Percentiles rank a stretch among this genome's conserved stretches.
Conservation (phyloP, 2,113 vertebrate species). For the Henicopernis longicauda region DNA sequence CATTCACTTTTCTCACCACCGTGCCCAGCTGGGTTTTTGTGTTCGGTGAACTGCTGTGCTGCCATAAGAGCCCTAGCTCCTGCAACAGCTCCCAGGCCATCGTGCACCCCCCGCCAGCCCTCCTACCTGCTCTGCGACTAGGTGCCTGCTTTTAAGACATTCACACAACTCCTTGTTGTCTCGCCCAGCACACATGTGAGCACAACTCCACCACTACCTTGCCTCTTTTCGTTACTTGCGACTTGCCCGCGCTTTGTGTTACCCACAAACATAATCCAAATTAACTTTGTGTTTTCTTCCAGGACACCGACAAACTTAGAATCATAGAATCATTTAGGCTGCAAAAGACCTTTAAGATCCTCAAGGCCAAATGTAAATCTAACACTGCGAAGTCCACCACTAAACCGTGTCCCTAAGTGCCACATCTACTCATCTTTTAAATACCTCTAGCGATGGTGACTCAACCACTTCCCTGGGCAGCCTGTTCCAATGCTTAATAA, state of each 20-base stretch:
- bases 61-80: neutral
- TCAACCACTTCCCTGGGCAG: neutral
- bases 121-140: neutral
- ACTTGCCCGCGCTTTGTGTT: neutral
- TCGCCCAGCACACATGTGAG: accelerated
- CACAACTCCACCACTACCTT: neutral
- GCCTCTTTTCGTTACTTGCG: neutral
- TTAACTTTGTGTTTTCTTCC: neutral
- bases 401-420: neutral
- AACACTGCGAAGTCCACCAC: neutral
- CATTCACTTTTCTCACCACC: neutral
- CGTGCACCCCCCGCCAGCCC: accelerated
- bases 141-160: neutral
- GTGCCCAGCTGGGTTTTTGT: neutral
- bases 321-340: neutral
- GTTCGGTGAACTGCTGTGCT: accelerated
- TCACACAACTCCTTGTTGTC: neutral
- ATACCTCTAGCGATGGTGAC: neutral
- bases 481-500: neutral
- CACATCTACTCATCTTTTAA: neutral
- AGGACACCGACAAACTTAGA: neutral
- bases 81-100: neutral
- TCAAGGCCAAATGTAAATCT: accelerated
- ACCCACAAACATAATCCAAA: neutral
- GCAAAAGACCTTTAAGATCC: neutral